These are phyloP conservation scores for Stegodyphus dumicola DNA, from an alignment of 1,140 invertebrate species.

Conservation along the genomic window DNA sequence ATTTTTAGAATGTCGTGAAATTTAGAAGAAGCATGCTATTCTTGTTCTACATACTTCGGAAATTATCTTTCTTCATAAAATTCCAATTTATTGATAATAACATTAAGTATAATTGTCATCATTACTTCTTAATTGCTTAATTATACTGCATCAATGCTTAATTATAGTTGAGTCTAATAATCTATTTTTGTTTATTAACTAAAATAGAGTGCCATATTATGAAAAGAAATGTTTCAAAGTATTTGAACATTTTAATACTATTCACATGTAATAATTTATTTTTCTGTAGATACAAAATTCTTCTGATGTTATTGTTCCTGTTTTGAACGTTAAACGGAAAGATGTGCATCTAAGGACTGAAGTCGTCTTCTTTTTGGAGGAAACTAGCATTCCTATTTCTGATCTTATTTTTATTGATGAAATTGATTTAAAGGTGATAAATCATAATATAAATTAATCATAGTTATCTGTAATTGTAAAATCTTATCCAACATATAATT, in stretches of 20 bases:
- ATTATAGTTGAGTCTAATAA: too few relatives aligned
- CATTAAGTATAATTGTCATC: too few relatives aligned
- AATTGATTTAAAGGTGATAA: slow-evolving; percentile 57
- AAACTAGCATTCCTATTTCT: slow-evolving; percentile 46
- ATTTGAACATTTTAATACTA: background rate
- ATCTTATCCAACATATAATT: too few relatives aligned
- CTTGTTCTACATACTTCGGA: too few relatives aligned
- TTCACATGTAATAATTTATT: slow-evolving; percentile 1
- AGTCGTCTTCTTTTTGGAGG: slow-evolving; percentile 62
- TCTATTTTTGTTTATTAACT: too few relatives aligned
- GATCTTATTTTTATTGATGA: slow-evolving; percentile 63
- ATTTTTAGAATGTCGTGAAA: too few relatives aligned
- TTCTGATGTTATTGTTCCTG: slow-evolving; percentile 47
- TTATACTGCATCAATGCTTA: too few relatives aligned
- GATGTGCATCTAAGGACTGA: slow-evolving; percentile 57
- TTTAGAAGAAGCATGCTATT: too few relatives aligned
- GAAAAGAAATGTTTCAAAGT: background rate
- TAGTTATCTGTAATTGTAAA: too few relatives aligned
- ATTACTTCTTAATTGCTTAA: too few relatives aligned
- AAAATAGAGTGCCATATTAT: background rate
- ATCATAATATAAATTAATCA: background rate
- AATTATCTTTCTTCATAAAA: too few relatives aligned
- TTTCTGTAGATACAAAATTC: slow-evolving; percentile 14
- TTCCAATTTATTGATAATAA: too few relatives aligned
- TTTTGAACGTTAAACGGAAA: slow-evolving; percentile 60